Evolutionary conservation across 2,888 invertebrate genomes (phyloP).

Genomic region (Helobdella robusta): DNA sequence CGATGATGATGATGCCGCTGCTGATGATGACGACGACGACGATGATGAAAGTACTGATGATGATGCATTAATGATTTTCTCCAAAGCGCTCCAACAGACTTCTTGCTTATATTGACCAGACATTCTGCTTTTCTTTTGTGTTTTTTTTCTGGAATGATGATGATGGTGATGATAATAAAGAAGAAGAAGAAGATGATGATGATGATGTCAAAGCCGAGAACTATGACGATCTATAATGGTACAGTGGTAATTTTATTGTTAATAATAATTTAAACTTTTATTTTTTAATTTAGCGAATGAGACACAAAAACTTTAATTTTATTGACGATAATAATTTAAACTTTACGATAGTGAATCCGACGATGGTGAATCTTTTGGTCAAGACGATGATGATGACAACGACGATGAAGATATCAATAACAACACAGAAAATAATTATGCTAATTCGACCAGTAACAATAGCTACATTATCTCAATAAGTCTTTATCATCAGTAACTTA

Average conservation of each 20-base stretch:
- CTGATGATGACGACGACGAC: no score
- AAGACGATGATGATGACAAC: not conserved
- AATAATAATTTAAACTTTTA: not conserved
- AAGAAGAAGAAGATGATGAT: constrained; percentile 26
- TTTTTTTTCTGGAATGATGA: not conserved
- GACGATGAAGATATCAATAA: not conserved
- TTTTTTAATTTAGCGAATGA: no score
- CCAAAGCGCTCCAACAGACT: no score
- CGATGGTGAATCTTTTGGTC: not conserved
- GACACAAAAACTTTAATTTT: no score
- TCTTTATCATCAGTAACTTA: no score
- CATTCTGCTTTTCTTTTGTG: no score
- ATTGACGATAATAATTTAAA: no score
- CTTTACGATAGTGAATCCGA: not conserved
- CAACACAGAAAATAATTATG: no score
- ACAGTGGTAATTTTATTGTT: not conserved
- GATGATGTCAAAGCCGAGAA: constrained; percentile 19
- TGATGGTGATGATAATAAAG: constrained; percentile 20
- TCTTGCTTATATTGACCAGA: no score
- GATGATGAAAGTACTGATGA: no score
- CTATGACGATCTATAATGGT: not conserved
- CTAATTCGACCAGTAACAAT: not conserved
- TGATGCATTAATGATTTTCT: no score
- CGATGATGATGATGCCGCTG: no score
- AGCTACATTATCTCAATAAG: not conserved